phyloP scores from a whole-genome alignment of 2,113 vertebrate genomes.

The Irena cyanogastra region DNA sequence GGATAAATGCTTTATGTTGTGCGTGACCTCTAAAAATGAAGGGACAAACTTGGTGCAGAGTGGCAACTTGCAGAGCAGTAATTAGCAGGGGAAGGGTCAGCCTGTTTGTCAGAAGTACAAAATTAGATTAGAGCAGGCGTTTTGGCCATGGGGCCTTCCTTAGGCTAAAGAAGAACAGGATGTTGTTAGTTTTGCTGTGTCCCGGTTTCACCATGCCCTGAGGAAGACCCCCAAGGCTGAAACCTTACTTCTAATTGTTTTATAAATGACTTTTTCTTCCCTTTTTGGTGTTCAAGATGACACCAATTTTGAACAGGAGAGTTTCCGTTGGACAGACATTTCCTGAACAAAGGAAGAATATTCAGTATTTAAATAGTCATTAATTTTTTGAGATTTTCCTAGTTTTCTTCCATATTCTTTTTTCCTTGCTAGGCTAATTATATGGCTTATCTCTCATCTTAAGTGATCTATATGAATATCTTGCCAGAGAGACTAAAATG shows the following conservation, averaged over 20 bases:
- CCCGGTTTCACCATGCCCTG: slow-evolving; percentile 62
- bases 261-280: slow-evolving; percentile 62
- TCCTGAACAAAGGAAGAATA: background rate
- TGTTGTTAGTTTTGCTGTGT: slow-evolving; percentile 53
- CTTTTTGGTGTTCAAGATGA: slow-evolving; percentile 42
- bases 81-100: slow-evolving; percentile 55
- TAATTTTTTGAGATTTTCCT: background rate
- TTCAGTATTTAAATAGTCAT: background rate
- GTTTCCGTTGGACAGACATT: background rate
- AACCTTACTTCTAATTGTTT: slow-evolving; percentile 64
- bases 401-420: background rate
- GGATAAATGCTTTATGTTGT: background rate
- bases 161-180: slow-evolving; percentile 66
- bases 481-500: background rate
- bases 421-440: background rate
- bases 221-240: slow-evolving; percentile 66
- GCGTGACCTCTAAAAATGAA: slow-evolving; percentile 10
- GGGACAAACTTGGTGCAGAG: background rate
- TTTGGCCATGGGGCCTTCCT: slow-evolving; percentile 65
- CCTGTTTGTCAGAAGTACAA: slow-evolving; percentile 39
- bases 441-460: background rate
- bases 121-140: slow-evolving; percentile 55
- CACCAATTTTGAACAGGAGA: background rate
- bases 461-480: background rate
- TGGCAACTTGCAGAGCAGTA: background rate